Conservation (phyloP, 2,113 vertebrate species). For the Pongo pygmaeus region DNA sequence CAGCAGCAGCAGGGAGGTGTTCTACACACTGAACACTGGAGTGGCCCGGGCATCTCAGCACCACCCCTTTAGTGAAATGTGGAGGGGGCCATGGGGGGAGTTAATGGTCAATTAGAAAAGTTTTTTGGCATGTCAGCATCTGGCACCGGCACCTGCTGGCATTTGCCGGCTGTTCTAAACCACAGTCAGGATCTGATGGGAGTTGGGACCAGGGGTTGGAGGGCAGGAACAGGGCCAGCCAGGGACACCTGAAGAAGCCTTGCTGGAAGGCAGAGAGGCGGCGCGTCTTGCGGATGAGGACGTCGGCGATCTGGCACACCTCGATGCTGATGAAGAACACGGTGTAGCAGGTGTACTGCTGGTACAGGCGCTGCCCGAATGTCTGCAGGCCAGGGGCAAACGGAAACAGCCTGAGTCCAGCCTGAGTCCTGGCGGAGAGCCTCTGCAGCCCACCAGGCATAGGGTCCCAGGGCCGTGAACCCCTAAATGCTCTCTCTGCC, state of each 20-base stretch:
- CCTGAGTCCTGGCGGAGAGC: not conserved
- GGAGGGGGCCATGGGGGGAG: not conserved
- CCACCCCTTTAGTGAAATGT: not conserved
- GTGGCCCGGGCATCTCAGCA: not conserved
- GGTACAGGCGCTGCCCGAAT: constrained; percentile 88
- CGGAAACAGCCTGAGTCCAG: not conserved
- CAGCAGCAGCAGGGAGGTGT: not conserved
- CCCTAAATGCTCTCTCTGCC: not conserved
- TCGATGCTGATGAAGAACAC: constrained; percentile 93
- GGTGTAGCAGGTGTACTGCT: constrained; percentile 90
- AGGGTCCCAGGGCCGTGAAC: fast-evolving
- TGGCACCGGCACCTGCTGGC: not conserved
- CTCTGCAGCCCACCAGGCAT: not conserved
- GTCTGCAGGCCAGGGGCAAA: constrained; percentile 78
- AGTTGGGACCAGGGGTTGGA: not conserved
- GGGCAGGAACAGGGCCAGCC: not conserved
- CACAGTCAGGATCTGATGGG: not conserved
- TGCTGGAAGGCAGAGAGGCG: constrained; percentile 91
- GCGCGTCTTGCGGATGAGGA: constrained; percentile 91
- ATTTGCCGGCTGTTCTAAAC: not conserved
- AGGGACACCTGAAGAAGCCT: constrained; percentile 88
- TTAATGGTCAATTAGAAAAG: not conserved
- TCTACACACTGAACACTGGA: not conserved
- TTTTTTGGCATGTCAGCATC: not conserved
- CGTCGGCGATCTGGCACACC: constrained; percentile 91